Evolutionary conservation across 2,888 invertebrate species (phyloP).

Genomic region (Watsonalla cultraria): DNA sequence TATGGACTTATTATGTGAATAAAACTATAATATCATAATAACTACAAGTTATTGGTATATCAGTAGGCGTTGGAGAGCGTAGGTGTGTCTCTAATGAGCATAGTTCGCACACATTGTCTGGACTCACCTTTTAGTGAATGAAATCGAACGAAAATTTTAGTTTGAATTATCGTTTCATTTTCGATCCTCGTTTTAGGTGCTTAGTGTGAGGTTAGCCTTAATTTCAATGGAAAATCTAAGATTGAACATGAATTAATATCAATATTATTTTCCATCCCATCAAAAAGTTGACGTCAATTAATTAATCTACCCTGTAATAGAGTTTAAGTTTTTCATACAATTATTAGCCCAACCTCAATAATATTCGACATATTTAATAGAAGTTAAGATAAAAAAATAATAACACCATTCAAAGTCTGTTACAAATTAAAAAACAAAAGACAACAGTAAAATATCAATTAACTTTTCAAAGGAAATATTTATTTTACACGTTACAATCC

Average conservation of each 20-base stretch:
- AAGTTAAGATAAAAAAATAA: too few relatives aligned
- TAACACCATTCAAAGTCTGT: too few relatives aligned
- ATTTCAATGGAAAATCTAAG: too few relatives aligned
- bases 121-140: conserved; percentile 11
- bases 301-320: too few relatives aligned
- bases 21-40: conserved; percentile 23
- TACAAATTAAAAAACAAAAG: conserved; percentile 5
- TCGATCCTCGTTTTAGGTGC: background rate
- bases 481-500: conserved; percentile 22
- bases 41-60: conserved; percentile 6
- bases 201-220: background rate
- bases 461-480: conserved; percentile 37
- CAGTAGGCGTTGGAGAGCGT: conserved; percentile 34
- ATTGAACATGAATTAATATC: too few relatives aligned
- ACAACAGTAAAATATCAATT: conserved; percentile 10
- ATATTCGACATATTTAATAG: too few relatives aligned
- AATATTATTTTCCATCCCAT: too few relatives aligned
- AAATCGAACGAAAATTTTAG: background rate
- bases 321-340: too few relatives aligned
- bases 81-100: conserved; percentile 44
- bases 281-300: too few relatives aligned
- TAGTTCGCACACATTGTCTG: conserved; percentile 45
- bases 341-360: too few relatives aligned
- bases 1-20: conserved; percentile 14
- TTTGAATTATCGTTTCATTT: background rate